phyloP scores from a whole-genome alignment of 1,140 invertebrate species.

The Rhynchophorus ferrugineus region DNA sequence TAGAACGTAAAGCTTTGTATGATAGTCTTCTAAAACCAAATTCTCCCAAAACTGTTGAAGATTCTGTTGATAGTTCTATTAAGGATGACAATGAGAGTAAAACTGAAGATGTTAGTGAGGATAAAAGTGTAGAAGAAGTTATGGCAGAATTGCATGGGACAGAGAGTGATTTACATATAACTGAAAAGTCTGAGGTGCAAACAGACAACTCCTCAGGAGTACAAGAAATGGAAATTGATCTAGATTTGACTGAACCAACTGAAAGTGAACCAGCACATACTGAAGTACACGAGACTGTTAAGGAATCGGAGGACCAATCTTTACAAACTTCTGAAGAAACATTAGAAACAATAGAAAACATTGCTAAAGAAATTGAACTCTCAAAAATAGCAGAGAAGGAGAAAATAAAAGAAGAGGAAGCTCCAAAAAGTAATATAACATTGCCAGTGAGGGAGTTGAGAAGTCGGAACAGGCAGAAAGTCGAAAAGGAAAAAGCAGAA shows the following conservation, averaged over 20 bases:
- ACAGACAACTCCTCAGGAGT: background rate
- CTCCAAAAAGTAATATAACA: background rate
- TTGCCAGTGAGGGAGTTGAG: constrained; percentile 6
- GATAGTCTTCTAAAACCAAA: constrained; percentile 36
- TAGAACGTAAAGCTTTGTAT: constrained; percentile 38
- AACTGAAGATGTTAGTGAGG: background rate
- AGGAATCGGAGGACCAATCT: no score
- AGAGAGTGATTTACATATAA: background rate
- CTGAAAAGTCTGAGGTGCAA: background rate
- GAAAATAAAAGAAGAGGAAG: background rate
- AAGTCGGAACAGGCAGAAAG: constrained; percentile 5
- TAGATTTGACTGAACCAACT: background rate
- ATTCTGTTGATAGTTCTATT: background rate
- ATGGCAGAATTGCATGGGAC: constrained; percentile 15
- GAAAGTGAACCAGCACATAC: no score
- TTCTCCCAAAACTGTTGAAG: constrained; percentile 23
- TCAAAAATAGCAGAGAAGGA: constrained; percentile 3
- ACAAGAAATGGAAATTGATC: background rate
- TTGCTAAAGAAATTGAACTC: constrained; percentile 15
- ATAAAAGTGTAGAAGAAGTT: constrained; percentile 11
- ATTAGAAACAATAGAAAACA: constrained; percentile 15
- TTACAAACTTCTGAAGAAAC: background rate
- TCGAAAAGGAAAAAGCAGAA: constrained; percentile 1
- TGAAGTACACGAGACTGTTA: no score
- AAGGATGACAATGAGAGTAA: background rate